These are phyloP conservation scores for Ceratitis capitata DNA, from an alignment of 1,140 invertebrate species.

Conservation along the genomic window DNA sequence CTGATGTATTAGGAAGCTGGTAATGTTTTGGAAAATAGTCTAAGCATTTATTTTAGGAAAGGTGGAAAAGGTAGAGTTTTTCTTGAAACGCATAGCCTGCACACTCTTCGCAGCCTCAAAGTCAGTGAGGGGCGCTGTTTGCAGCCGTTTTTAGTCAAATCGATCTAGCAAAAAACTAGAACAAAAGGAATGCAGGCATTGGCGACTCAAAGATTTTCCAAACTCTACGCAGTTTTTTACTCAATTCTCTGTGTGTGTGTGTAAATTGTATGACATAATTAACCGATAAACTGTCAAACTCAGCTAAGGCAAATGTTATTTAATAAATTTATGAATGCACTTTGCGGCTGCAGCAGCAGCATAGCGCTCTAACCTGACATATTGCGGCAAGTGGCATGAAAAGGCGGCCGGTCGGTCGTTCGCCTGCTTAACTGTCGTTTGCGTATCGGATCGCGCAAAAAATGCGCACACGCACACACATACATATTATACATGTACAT, in stretches of 20 bases:
- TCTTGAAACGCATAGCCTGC: no score
- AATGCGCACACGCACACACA: not conserved
- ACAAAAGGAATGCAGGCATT: not conserved
- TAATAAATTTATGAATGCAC: constrained; percentile 36
- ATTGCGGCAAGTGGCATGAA: not conserved
- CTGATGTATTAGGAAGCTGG: no score
- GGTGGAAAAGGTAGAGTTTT: no score
- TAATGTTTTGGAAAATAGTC: no score
- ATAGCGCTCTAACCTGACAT: not conserved
- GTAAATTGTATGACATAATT: constrained; percentile 39
- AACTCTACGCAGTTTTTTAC: no score
- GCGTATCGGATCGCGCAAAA: not conserved
- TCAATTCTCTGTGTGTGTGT: no score
- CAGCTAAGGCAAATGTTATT: not conserved
- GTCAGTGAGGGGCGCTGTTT: no score
- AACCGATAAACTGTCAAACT: constrained; percentile 34
- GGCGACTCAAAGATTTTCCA: not conserved
- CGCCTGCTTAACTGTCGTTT: not conserved
- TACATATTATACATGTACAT: not conserved
- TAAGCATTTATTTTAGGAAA: no score
- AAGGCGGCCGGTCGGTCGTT: no score
- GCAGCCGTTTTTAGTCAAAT: no score
- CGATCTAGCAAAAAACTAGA: no score
- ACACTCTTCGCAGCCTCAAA: no score
- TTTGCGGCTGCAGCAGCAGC: not conserved